Evolutionary conservation across 2,113 vertebrate genomes (phyloP).

Genomic region (Heterotilapia buettikoferi): DNA sequence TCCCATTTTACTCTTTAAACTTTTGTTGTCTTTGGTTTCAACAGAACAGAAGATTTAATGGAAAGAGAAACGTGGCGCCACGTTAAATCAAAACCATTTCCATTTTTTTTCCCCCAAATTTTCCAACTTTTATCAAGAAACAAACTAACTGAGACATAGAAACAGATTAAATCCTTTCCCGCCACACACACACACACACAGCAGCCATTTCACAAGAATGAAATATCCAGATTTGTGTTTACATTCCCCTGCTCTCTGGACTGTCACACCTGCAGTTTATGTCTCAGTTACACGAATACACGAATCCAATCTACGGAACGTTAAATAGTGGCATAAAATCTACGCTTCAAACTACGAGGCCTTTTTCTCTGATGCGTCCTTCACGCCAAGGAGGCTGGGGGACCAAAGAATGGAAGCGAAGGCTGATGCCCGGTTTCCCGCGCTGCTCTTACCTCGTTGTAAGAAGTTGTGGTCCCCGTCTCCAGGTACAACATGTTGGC

Average conservation of each 20-base stretch:
- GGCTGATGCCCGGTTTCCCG: not conserved
- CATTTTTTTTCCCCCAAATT: not conserved
- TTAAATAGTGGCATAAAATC: not conserved
- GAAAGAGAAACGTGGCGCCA: not conserved
- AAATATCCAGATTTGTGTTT: slow-evolving; percentile 46
- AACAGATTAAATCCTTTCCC: not conserved
- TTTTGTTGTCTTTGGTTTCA: not conserved
- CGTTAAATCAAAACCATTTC: not conserved
- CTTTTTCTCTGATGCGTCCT: not conserved
- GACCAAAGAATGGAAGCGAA: not conserved
- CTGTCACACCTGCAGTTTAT: not conserved
- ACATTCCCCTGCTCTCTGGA: slow-evolving; percentile 48
- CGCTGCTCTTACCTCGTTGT: slow-evolving; percentile 89
- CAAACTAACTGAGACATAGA: not conserved
- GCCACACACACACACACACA: not conserved
- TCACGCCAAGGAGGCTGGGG: not conserved
- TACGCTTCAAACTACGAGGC: not conserved
- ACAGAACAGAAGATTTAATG: not conserved
- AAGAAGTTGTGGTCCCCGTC: slow-evolving; percentile 90
- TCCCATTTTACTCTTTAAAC: not conserved
- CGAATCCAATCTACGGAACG: not conserved
- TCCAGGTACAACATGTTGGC: slow-evolving; percentile 99
- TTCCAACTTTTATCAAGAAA: not conserved
- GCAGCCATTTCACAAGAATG: slow-evolving; percentile 35
- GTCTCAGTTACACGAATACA: not conserved